phyloP scores from a whole-genome alignment of 2,888 invertebrate genomes.

The Napeogenes sylphis region DNA sequence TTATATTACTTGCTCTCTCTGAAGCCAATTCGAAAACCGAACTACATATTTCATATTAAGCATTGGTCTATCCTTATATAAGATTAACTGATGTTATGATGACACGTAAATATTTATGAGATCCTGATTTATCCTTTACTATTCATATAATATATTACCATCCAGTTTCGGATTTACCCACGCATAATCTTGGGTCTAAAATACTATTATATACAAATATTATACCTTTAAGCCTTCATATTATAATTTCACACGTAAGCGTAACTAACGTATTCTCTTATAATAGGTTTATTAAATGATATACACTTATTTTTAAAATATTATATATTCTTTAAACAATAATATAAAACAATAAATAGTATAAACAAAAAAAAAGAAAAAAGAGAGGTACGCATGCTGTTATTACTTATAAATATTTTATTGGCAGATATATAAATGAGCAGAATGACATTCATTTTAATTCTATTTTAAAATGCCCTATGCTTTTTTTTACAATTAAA shows the following conservation, averaged over 20 bases:
- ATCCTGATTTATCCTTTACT: constrained; percentile 13
- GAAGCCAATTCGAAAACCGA: not conserved
- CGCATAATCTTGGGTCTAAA: constrained; percentile 1
- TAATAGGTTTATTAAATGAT: too few species aligned
- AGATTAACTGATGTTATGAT: constrained; percentile 13
- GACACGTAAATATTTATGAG: constrained; percentile 19
- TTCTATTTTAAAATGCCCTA: too few species aligned
- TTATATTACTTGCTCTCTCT: not conserved
- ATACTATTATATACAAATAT: not conserved
- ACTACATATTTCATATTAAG: constrained; percentile 6
- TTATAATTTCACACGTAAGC: not conserved
- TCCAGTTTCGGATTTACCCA: not conserved
- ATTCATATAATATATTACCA: constrained; percentile 3
- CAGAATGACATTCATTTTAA: too few species aligned
- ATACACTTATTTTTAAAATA: too few species aligned
- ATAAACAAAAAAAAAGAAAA: too few species aligned
- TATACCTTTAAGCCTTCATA: not conserved
- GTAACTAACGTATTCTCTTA: too few species aligned
- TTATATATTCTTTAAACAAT: too few species aligned
- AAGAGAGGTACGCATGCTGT: too few species aligned
- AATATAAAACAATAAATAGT: too few species aligned
- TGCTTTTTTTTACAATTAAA: too few species aligned
- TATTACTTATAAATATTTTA: too few species aligned
- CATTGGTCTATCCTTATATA: constrained; percentile 7
- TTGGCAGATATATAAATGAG: too few species aligned